phyloP scores from a whole-genome alignment of 2,797 vertebrate species.

The Bovichtus diacanthus region DNA sequence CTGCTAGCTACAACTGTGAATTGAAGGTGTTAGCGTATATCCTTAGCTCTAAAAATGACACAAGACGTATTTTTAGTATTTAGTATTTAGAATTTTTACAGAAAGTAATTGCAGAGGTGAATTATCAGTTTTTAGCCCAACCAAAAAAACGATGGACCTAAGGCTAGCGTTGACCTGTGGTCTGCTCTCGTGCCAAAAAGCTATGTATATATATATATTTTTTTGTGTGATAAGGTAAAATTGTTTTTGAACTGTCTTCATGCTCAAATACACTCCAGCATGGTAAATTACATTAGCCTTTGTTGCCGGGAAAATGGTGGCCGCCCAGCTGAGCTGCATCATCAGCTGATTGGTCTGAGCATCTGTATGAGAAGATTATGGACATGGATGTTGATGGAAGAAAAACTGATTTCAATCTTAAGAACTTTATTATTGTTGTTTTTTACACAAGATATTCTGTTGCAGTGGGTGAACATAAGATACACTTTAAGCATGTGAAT shows the following conservation, averaged over 20 bases:
- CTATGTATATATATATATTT: not conserved
- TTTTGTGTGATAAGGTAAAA: not conserved
- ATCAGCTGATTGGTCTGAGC: slow-evolving; percentile 64
- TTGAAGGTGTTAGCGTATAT: not conserved
- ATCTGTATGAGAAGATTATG: slow-evolving; percentile 28
- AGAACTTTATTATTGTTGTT: not conserved
- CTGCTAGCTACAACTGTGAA: not conserved
- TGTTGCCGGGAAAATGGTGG: slow-evolving; percentile 68
- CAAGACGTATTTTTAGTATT: not conserved
- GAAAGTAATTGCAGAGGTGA: not conserved
- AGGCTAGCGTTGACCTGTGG: not conserved
- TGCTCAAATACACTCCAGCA: slow-evolving; percentile 4
- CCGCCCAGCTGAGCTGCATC: slow-evolving; percentile 65
- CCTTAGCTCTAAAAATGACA: slow-evolving; percentile 17
- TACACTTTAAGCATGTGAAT: not conserved
- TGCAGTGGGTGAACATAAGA: not conserved
- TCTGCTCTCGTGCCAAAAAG: not conserved
- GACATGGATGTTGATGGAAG: not conserved
- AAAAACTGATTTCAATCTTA: not conserved
- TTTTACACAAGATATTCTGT: not conserved
- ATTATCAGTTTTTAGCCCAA: not conserved
- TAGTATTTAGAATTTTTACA: not conserved
- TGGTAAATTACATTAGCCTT: slow-evolving; percentile 35
- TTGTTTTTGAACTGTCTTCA: slow-evolving; percentile 1
- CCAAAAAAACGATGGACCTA: not conserved